Conservation (phyloP, 2,888 invertebrate genomes). For the Sussaba pulchella region DNA sequence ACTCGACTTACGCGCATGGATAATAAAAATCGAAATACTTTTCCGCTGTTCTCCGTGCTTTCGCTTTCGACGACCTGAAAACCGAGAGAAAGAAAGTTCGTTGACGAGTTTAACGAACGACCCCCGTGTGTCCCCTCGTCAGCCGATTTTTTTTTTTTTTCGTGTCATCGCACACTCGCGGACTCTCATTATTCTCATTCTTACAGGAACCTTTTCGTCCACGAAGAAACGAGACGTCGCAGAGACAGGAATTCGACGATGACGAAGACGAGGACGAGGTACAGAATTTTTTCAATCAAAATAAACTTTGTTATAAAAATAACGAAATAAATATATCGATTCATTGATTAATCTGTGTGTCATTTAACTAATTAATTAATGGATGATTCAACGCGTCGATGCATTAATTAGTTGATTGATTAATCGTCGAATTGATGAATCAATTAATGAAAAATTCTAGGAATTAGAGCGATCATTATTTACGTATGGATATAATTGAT, state of each 20-base stretch:
- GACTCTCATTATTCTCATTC: slow-evolving; percentile 16
- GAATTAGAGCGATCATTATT: slow-evolving; percentile 27
- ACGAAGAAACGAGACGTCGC: slow-evolving; percentile 66
- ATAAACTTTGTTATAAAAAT: slow-evolving; percentile 6
- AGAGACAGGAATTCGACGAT: slow-evolving; percentile 71
- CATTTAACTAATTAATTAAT: neutral
- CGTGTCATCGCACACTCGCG: neutral
- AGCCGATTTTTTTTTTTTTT: too few species aligned
- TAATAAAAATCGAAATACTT: slow-evolving; percentile 62
- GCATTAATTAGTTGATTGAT: too few species aligned
- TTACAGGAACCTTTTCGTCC: slow-evolving; percentile 50
- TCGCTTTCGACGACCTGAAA: slow-evolving; percentile 59
- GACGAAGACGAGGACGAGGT: slow-evolving; percentile 68
- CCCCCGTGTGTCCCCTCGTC: neutral
- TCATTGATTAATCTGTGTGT: too few species aligned
- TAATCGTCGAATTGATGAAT: too few species aligned
- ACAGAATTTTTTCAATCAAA: slow-evolving; percentile 2
- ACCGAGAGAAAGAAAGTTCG: slow-evolving; percentile 54
- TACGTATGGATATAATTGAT: neutral
- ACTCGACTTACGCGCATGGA: slow-evolving; percentile 31
- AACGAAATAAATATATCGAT: too few species aligned
- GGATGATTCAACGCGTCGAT: too few species aligned
- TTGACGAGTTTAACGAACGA: slow-evolving; percentile 14
- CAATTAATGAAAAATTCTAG: neutral
- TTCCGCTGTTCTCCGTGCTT: slow-evolving; percentile 36